Base-by-base conservation (phyloP, 1,140 invertebrate genomes). In the Stenopsyche tienmushanensis region DNA sequence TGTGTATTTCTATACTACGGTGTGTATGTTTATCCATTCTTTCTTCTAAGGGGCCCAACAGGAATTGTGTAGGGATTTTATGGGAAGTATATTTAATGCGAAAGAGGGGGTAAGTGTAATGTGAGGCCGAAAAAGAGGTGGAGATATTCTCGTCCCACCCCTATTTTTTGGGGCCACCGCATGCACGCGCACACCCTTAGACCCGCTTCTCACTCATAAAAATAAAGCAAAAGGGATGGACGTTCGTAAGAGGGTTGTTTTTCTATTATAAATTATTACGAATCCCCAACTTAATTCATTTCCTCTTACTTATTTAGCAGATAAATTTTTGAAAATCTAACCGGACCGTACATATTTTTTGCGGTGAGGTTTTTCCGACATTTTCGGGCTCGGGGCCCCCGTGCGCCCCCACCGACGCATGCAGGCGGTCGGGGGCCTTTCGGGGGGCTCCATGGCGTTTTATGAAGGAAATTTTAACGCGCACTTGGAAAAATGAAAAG, bases 191-290 rank as follows among this genome's bases (percentile, higher is more conserved):
- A 3, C 45, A 15, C 24, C 34, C 64, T 18, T 45, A 26, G n/a
- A n/a, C 42, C 58, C 65, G 24, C 42, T 50, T 21, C 45, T 47
- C 41, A 57, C 52, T 59, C 66, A 58, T 64, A 68, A 64, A 64
- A 68, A 60, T 59, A 55, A 54, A 47, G 24, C 3, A 59, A 60
- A 60, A 57, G 25, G 21, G 10, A 60, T 8, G 25, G 26, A 23
- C 25, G 26, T 2, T 34, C 29, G 29, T 34, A 34, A 34, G 49
- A 55, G 50, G 62, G 26, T 25, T 42, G 62, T 69, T 69, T 69
- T 69, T 69, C 67, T 69, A 69, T 69, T 69, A 65, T 69, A 62
- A 69, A 69, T 69, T 69, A 69, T 69, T 69, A 65, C 63, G 53
- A 42, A 21, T 42, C 34, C 50, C 57, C 21, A 24, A 49, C 41